A percentile compares a stretch with the other conserved stretches of the same genome.
Conservation (phyloP, 2,888 invertebrate genomes). For the Amphipoea oculea region DNA sequence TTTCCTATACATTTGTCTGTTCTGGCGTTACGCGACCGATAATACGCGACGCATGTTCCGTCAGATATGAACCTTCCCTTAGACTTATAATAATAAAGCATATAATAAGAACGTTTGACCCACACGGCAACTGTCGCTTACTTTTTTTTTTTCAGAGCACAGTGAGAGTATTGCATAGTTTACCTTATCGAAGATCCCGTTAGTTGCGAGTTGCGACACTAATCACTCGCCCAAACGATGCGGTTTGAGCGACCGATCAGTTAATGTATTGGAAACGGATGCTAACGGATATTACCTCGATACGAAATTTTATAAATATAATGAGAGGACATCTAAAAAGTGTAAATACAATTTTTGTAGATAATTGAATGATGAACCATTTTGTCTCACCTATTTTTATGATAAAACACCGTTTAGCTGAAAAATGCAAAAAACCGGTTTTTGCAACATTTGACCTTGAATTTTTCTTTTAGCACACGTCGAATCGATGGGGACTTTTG, state of each 20-base stretch:
- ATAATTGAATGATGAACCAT: no score
- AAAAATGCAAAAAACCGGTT: no score
- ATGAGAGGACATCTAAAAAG: background rate
- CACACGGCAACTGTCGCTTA: background rate
- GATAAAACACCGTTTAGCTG: no score
- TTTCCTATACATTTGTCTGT: no score
- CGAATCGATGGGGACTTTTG: no score
- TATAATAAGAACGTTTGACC: background rate
- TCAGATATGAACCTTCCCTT: no score
- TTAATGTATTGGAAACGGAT: conserved; percentile 10
- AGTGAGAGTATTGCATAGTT: background rate
- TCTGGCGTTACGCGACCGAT: no score
- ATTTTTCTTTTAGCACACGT: no score
- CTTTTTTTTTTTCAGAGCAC: background rate
- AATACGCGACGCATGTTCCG: no score
- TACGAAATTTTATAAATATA: background rate
- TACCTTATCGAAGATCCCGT: conserved; percentile 19
- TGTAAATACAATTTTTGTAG: no score
- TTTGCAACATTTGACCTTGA: no score
- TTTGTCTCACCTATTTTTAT: no score
- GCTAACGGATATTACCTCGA: background rate
- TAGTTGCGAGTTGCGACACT: conserved; percentile 31
- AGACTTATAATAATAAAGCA: background rate
- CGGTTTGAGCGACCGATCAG: conserved; percentile 23
- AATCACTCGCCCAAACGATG: conserved; percentile 39